phyloP scores from a whole-genome alignment of 2,113 vertebrate genomes.

The Chlorodrepanis virens region DNA sequence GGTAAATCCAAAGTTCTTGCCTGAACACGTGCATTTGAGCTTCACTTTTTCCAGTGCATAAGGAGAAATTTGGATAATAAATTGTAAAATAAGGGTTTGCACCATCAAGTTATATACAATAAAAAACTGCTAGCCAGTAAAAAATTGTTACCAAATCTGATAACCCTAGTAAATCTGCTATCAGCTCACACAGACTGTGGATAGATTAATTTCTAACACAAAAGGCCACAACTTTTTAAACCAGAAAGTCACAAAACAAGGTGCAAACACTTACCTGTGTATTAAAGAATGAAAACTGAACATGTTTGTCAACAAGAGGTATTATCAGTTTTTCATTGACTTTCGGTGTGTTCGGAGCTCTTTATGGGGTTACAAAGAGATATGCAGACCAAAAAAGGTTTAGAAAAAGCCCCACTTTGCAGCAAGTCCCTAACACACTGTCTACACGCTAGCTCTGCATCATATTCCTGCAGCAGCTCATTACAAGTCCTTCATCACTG shows the following conservation, averaged over 20 bases:
- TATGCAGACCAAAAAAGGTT: neutral
- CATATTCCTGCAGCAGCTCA: neutral
- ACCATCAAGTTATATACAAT: neutral
- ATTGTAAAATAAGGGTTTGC: neutral
- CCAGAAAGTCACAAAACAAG: neutral
- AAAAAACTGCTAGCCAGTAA: neutral
- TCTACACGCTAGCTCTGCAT: neutral
- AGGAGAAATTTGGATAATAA: neutral
- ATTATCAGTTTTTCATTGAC: neutral
- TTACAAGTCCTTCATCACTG: neutral
- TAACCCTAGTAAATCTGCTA: neutral
- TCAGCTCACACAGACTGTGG: neutral
- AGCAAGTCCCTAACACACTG: neutral
- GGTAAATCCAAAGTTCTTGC: neutral
- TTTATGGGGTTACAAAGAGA: neutral
- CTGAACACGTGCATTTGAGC: neutral
- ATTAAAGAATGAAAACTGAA: neutral
- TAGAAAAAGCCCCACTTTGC: neutral
- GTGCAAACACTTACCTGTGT: neutral
- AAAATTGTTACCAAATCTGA: neutral
- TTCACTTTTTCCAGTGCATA: neutral
- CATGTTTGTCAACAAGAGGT: accelerated
- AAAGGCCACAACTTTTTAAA: neutral
- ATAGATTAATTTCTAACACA: neutral
- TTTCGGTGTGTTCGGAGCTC: neutral